Conservation (phyloP, 2,797 vertebrate genomes). For the Esox masquinongy region DNA sequence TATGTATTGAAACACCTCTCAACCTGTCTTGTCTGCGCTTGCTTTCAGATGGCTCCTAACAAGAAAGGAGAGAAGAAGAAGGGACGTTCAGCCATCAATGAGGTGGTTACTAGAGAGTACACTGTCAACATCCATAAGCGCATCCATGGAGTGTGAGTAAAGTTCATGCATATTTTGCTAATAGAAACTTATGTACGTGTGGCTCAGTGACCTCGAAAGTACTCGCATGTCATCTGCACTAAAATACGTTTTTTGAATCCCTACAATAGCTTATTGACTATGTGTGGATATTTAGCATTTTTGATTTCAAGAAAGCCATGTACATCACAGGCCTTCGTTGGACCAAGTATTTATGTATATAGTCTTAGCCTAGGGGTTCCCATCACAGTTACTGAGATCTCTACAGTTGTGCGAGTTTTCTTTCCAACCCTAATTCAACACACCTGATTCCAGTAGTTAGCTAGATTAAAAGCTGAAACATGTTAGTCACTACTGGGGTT, state of each 20-base stretch:
- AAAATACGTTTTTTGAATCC: neutral
- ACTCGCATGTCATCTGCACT: neutral
- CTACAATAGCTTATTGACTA: neutral
- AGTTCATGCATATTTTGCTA: neutral
- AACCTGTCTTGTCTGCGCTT: neutral
- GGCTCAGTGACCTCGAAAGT: neutral
- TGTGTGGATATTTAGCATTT: neutral
- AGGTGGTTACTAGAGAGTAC: conserved; percentile 96
- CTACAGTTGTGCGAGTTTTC: no score
- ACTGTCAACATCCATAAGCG: conserved; percentile 98
- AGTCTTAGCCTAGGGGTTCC: no score
- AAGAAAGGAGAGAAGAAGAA: conserved; percentile 99
- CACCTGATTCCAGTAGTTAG: no score
- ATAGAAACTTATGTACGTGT: neutral
- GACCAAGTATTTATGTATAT: no score
- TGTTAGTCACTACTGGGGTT: no score
- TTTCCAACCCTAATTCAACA: no score
- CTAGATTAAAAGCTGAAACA: no score
- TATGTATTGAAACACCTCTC: neutral
- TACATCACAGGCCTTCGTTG: neutral
- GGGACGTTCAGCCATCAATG: conserved; percentile 96
- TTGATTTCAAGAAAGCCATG: no score
- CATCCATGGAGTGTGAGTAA: conserved; percentile 95
- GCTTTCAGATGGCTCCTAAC: conserved; percentile 88
- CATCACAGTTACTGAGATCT: no score